Evolutionary conservation across 2,113 vertebrate genomes (phyloP), one percentile per base, ranked within the genome.

Genomic region (Lamprotornis superbus): DNA sequence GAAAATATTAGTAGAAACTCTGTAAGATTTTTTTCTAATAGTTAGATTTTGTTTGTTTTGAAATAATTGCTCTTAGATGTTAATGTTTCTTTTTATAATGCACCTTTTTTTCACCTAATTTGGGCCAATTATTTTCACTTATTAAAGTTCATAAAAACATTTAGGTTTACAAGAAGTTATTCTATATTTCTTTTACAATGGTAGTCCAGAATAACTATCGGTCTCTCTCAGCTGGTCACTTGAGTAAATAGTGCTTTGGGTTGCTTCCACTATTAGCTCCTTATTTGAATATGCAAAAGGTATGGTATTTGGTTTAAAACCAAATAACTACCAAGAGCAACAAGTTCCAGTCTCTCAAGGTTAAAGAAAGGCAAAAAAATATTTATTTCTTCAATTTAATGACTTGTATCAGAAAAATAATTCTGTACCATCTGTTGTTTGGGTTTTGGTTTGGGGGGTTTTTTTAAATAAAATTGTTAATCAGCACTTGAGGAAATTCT

Each of bases 391-490:
- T 93, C 52, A 77, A 15, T 86, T 93, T 83, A 83, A 81, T 89
- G 33, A 76, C 42, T 91, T 93, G n/a, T 57, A 93, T 78, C 40
- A 83, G 76, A 78, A 96, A 88, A 96, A 95, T 89, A 96, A 96
- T 95, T 95, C 94, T 81, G 39, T 92, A 83, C 93, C 95, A 96
- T 97, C 96, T 97, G 95, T 97, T 97, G 95, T 97, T 97, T 97
- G 95, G 92, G 95, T 93, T 97, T 91, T 28, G 46, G 27, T n/a
- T 57, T 71, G 47, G 12, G 4, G 0, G 0, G 4, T 19, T 8
- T 35, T 46, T 95, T 92, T 19, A 53, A 87, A 92, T 96, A 75
- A 93, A 95, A 92, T 95, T 94, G 83, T 93, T 97, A 97, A 97
- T 95, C 96, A 90, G 88, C 90, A 81, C 64, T 93, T 81, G 88